Base-by-base conservation (phyloP, 2,797 vertebrate species). In the Gambelia wislizenii region DNA sequence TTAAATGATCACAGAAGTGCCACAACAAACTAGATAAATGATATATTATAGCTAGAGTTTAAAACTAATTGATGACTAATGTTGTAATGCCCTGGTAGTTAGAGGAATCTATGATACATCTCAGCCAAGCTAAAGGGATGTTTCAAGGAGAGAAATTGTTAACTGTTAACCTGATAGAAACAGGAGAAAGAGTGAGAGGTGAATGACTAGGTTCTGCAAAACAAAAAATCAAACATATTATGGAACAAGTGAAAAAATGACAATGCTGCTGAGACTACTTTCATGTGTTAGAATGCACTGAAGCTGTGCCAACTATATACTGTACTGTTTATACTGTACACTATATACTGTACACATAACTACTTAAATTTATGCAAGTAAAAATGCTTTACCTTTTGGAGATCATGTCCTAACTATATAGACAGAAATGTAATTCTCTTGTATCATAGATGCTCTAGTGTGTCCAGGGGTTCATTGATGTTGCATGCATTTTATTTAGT, bases 61-160 rank as follows among this genome's bases (percentile, higher is more conserved):
- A 96, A 96, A 96, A 95, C 95, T 97, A 97, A 97, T 97, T 97
- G 96, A 97, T 97, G 97, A 97, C 96, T 97, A 97, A 97, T 97
- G 97, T 96, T 96, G 96, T 96, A 97, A 96, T 97, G 96, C 96
- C 96, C 96, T 96, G 96, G 96, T 97, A 96, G 96, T 95, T 96
- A 96, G 93, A 95, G 92, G 97, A 97, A 97, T 97, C 96, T 97
- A 96, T 97, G 96, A 96, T 96, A 95, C 83, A 95, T 97, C 96
- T 97, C 95, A 94, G 95, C 93, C 90, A 89, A 92, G 88, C 95
- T 96, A 95, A 97, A 97, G 95, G 96, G 96, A 96, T 94, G 95
- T 91, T 95, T 96, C 95, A 97, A 97, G 97, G 96, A 97, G 96
- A 84, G 14, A 69, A 72, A 97, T 96, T 96, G 96, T 96, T 96